Evolutionary conservation across 2,113 vertebrate species (phyloP), one percentile per base, ranked within the genome.

Genomic region (Pedetes capensis): DNA sequence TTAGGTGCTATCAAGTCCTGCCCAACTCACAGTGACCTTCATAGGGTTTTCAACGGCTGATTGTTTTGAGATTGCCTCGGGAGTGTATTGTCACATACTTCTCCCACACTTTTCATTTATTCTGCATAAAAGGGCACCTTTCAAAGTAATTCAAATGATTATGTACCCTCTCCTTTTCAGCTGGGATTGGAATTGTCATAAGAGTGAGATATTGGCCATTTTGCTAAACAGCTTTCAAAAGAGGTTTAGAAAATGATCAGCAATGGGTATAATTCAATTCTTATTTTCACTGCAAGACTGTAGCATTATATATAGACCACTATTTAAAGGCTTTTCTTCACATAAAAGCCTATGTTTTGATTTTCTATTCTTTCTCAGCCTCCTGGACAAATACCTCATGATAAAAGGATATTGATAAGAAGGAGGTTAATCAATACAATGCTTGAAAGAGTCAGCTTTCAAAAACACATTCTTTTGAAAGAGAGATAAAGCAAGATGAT

Each of bases 81-180:
- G n/a, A n/a, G n/a, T n/a, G n/a, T n/a, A n/a, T n/a, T n/a, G n/a
- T n/a, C n/a, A n/a, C n/a, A n/a, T n/a, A n/a, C n/a, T n/a, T n/a
- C n/a, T n/a, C n/a, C n/a, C n/a, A n/a, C n/a, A n/a, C n/a, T 91
- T 93, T 64, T 47, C 59, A 94, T 76, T 95, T 37, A 87, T 57
- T 85, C 64, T 80, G 59, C 64, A 75, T 86, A 76, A 91, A 94
- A 92, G 39, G 69, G 2, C 5, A 39, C 22, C 68, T 85, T 87
- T 63, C 78, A 76, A 63, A 89, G 42, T 89, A 61, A 89, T 20
- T 87, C 22, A 88, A 71, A 66, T 71, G 55, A 57, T 49, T 23
- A 72, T 14, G 79, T 20, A 37, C 3, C 11, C 34, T 72, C 69
- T 37, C 2, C 51, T 59, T 69, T 81, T 80, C 29, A 76, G n/a